These are phyloP conservation scores for Dynastes grantii DNA, from an alignment of 2,888 invertebrate species.

Conservation along the genomic window DNA sequence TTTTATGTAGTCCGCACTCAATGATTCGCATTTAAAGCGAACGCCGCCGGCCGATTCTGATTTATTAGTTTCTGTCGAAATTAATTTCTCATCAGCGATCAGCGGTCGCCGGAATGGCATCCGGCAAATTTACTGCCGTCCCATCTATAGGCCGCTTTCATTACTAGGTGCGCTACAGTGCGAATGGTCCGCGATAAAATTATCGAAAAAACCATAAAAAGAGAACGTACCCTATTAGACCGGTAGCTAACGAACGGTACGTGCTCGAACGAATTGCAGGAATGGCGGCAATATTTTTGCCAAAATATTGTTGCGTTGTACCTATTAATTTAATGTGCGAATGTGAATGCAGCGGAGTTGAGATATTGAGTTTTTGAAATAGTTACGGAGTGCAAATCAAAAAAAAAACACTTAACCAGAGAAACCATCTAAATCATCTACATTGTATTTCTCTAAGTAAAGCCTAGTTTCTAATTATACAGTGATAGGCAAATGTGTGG, in stretches of 20 bases:
- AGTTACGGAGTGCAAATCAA: no score
- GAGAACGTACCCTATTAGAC: conserved; percentile 1
- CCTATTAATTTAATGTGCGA: no score
- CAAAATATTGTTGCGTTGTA: no score
- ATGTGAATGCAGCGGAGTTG: no score
- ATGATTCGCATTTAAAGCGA: conserved; percentile 41
- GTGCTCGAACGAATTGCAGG: no score
- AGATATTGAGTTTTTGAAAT: no score
- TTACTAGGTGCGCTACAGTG: neutral
- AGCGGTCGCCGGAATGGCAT: conserved; percentile 39
- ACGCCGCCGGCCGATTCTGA: conserved; percentile 20
- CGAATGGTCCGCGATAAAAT: conserved; percentile 5
- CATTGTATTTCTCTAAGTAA: no score
- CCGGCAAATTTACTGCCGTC: conserved; percentile 32
- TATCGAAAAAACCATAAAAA: conserved; percentile 14
- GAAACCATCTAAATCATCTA: no score
- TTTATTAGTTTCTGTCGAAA: conserved; percentile 48
- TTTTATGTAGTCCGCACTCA: conserved; percentile 42
- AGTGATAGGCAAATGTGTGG: no score
- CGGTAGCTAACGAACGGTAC: neutral
- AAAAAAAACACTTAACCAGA: no score
- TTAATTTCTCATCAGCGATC: conserved; percentile 50
- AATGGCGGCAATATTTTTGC: no score
- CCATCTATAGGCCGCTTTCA: conserved; percentile 28
- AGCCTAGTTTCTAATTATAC: no score